These are phyloP conservation scores for Caenorhabditis macrosperma DNA, from an alignment of 2,888 invertebrate genomes.

Conservation along the genomic window DNA sequence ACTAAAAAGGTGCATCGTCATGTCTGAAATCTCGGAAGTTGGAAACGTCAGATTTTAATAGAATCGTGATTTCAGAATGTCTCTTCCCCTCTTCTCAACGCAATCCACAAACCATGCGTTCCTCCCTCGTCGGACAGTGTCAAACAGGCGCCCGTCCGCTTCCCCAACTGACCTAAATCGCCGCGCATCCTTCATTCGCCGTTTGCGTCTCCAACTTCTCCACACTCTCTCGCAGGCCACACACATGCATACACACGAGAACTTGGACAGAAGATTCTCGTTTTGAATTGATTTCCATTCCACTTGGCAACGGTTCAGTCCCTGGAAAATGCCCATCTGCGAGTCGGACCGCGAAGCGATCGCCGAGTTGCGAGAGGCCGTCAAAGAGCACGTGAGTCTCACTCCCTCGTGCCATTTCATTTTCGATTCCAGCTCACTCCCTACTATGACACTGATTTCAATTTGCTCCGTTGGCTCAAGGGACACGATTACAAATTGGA, in stretches of 20 bases:
- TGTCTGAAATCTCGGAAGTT: not conserved
- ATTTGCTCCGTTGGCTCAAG: conserved; percentile 72
- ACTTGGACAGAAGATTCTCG: not conserved
- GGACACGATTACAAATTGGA: conserved; percentile 71
- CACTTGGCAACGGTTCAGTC: not conserved
- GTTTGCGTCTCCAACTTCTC: conserved; percentile 18
- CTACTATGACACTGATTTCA: conserved; percentile 75
- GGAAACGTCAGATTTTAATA: no score
- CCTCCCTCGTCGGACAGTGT: not conserved
- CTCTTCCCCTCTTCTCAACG: not conserved
- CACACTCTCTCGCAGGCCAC: not conserved
- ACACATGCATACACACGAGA: not conserved
- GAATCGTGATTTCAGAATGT: not conserved
- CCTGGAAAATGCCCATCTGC: conserved; percentile 58
- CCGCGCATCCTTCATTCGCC: conserved; percentile 34
- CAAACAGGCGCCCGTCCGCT: conserved; percentile 1
- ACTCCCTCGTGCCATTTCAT: not conserved
- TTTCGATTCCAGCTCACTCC: conserved; percentile 67
- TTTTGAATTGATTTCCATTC: conserved; percentile 23
- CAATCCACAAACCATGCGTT: not conserved
- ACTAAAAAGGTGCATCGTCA: not conserved
- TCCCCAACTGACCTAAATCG: conserved; percentile 47
- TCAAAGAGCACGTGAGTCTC: conserved; percentile 67
- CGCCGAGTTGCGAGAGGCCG: conserved; percentile 63
- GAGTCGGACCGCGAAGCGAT: conserved; percentile 65